A percentile compares a stretch with the other conserved stretches of the same genome.
Conservation (phyloP, 2,113 vertebrate genomes). For the Caretta caretta region DNA sequence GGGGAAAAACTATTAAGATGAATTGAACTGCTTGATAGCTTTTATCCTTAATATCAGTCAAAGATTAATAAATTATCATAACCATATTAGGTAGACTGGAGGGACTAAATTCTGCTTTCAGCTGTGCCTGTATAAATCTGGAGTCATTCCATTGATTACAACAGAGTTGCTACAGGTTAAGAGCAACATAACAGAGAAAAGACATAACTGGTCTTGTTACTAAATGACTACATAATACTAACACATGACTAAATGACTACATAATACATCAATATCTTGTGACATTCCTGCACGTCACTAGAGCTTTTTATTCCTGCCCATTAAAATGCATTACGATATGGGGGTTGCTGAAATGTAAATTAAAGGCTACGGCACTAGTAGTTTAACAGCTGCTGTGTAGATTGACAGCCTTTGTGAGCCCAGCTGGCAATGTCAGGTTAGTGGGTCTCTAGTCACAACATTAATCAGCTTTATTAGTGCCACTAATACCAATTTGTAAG, state of each 20-base stretch:
- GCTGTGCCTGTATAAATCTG: not conserved
- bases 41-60: not conserved
- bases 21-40: slow-evolving; percentile 48
- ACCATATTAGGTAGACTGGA: not conserved
- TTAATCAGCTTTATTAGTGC: slow-evolving; percentile 97
- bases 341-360: slow-evolving; percentile 69
- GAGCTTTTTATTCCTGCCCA: slow-evolving; percentile 46
- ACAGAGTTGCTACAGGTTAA: slow-evolving; percentile 23
- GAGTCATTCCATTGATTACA: not conserved
- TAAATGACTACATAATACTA: slow-evolving; percentile 64
- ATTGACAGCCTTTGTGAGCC: slow-evolving; percentile 79
- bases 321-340: slow-evolving; percentile 61
- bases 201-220: slow-evolving; percentile 68
- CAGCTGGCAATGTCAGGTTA: slow-evolving; percentile 89
- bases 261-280: slow-evolving; percentile 70
- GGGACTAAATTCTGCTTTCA: not conserved
- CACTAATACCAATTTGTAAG: slow-evolving; percentile 94
- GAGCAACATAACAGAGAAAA: slow-evolving; percentile 44
- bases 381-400: slow-evolving; percentile 81
- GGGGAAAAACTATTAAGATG: slow-evolving; percentile 64
- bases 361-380: slow-evolving; percentile 54
- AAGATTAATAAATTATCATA: slow-evolving; percentile 59
- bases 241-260: slow-evolving; percentile 70
- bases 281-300: slow-evolving; percentile 70
- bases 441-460: slow-evolving; percentile 88